phyloP scores from a whole-genome alignment of 2,888 invertebrate species.

The Drosophila kokeensis region DNA sequence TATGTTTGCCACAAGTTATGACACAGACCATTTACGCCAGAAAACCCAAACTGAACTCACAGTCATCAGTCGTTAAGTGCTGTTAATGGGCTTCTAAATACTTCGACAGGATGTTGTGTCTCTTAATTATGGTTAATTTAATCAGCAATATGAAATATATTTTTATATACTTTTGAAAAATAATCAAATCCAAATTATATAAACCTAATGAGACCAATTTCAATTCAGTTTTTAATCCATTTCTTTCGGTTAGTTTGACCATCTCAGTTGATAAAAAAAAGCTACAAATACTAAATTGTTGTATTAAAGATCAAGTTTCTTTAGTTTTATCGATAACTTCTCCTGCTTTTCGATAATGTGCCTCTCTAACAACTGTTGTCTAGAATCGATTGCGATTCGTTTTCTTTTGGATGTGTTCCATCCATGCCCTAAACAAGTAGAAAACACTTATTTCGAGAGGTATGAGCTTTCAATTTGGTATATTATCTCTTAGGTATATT shows the following conservation, averaged over 20 bases:
- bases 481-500: fast-evolving
- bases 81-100: conserved; percentile 31
- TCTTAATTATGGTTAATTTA: conserved; percentile 26
- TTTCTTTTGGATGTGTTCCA: background rate
- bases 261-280: background rate
- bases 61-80: conserved; percentile 45
- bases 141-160: background rate
- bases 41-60: conserved; percentile 10
- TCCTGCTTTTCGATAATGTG: background rate
- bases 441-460: too few relatives aligned
- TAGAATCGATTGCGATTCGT: background rate
- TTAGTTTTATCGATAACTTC: background rate
- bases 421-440: too few relatives aligned
- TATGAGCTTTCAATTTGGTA: background rate
- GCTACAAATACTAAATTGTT: background rate
- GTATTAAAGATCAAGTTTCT: background rate
- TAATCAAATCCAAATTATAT: background rate
- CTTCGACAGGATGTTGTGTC: conserved; percentile 52
- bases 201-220: background rate
- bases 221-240: background rate
- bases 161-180: background rate
- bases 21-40: conserved; percentile 74
- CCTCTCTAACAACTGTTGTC: background rate
- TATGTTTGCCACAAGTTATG: conserved; percentile 75
- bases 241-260: background rate